Evolutionary conservation across 2,113 vertebrate genomes (phyloP), one percentile per base, ranked within the genome.

Genomic region (Anas platyrhynchos): DNA sequence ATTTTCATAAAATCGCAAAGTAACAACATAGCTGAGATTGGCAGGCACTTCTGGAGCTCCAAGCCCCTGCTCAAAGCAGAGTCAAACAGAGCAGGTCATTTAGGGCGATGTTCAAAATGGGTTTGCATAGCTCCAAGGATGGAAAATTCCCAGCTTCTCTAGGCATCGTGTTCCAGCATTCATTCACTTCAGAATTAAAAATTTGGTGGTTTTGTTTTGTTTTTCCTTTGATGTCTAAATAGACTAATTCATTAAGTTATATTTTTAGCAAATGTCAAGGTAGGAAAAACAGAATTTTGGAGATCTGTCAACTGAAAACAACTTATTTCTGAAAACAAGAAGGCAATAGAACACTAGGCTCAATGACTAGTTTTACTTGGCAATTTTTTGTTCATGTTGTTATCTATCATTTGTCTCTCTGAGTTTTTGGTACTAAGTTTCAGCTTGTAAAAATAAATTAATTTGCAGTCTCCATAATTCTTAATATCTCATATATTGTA

Each of bases 141-240:
- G 25, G 43, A 50, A 85, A 85, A 25, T 36, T 81, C 61, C 22
- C 36, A 58, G n/a, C 10, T 14, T 61, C 32, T 32, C 21, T 61
- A 55, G 48, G 38, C 36, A 89, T 11, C 27, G 1, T 46, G 31
- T 71, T 84, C 13, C 16, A 31, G 15, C 62, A 56, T 63, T 87
- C 46, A 50, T 0, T 62, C 32, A 67, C 10, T 4, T 2, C 31
- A 0, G 2, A 74, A 20, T 38, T 6, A 80, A 43, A 46, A 2
- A 16, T 22, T 50, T 41, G 41, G 41, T 41, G 41, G 16, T 44
- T 44, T 41, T 50, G 43, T 44, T 44, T 52, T 63, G 22, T 71
- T 46, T 86, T 88, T 32, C 31, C 41, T 41, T 41, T 76, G 22
- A 11, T 83, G 48, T 43, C 67, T 86, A 68, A 73, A 32, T 56